Conservation (phyloP, 2,113 vertebrate genomes). For the Pangasianodon gigas region DNA sequence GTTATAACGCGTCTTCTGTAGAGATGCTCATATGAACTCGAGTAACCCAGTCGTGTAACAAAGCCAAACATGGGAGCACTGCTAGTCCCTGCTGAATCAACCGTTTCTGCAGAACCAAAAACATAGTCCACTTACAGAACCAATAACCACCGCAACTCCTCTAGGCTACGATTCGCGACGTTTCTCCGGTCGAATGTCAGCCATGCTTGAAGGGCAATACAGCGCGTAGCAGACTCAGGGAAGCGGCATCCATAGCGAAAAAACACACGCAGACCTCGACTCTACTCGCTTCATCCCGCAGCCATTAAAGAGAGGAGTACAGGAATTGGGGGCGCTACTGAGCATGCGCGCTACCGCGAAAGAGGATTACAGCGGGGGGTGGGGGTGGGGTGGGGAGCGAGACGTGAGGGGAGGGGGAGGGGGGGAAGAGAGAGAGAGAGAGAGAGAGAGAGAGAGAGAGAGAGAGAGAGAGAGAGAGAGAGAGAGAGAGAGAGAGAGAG, state of each 20-base stretch:
- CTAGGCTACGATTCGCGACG: slow-evolving; percentile 32
- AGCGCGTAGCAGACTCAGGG: slow-evolving; percentile 28
- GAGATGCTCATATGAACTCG: slow-evolving; percentile 50
- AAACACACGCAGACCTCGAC: slow-evolving; percentile 1
- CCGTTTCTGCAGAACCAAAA: neutral
- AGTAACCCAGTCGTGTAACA: slow-evolving; percentile 40
- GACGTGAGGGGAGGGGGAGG: neutral
- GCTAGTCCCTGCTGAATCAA: slow-evolving; percentile 25
- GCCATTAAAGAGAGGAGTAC: slow-evolving; percentile 50
- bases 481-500: too few species aligned
- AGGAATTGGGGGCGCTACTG: slow-evolving; percentile 41
- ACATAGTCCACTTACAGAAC: slow-evolving; percentile 45
- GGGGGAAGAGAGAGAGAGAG: too few species aligned
- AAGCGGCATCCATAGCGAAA: slow-evolving; percentile 36
- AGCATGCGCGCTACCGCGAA: slow-evolving; percentile 47
- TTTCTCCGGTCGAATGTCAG: slow-evolving; percentile 52
- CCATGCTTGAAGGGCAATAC: slow-evolving; percentile 48
- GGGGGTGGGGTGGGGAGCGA: neutral
- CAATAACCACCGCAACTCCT: slow-evolving; percentile 26
- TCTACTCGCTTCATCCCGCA: slow-evolving; percentile 38
- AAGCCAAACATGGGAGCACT: slow-evolving; percentile 36
- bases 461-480: too few species aligned
- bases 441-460: too few species aligned
- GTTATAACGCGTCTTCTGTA: neutral
- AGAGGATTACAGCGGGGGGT: slow-evolving; percentile 25